Evolutionary conservation across 2,797 vertebrate species (phyloP).

Genomic region (Sebastes hopkinsi): DNA sequence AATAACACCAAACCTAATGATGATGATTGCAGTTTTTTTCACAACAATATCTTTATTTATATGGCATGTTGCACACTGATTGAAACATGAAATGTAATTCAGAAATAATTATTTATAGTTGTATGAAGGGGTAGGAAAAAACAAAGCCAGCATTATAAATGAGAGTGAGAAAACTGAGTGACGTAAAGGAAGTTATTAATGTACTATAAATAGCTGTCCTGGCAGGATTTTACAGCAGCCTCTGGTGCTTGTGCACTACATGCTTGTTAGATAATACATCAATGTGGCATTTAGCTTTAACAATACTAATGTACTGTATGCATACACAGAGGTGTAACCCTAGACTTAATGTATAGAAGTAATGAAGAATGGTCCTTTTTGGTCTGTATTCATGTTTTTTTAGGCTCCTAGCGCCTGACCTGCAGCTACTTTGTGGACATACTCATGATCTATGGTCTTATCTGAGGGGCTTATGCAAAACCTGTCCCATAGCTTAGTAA

Average conservation of each 20-base stretch:
- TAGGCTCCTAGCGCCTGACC: not conserved
- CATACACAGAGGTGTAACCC: not conserved
- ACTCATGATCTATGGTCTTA: not conserved
- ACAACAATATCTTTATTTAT: not conserved
- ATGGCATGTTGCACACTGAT: not conserved
- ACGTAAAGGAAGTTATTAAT: not conserved
- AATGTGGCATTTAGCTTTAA: not conserved
- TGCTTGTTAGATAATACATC: not conserved
- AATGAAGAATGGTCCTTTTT: not conserved
- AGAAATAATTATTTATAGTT: not conserved
- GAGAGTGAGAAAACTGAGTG: not conserved
- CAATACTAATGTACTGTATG: not conserved
- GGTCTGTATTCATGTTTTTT: not conserved
- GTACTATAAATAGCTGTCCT: not conserved
- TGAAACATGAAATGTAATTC: not conserved
- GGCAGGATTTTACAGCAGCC: not conserved
- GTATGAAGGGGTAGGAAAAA: not conserved
- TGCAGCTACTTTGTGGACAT: not conserved
- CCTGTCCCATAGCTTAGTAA: not conserved
- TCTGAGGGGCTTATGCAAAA: constrained; percentile 6
- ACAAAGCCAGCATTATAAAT: not conserved
- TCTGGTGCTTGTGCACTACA: not conserved
- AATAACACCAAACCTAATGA: not conserved
- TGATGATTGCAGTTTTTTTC: not conserved
- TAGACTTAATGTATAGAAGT: not conserved